Base-by-base conservation (phyloP, 2,888 invertebrate genomes). In the Protodeltote pygarga region DNA sequence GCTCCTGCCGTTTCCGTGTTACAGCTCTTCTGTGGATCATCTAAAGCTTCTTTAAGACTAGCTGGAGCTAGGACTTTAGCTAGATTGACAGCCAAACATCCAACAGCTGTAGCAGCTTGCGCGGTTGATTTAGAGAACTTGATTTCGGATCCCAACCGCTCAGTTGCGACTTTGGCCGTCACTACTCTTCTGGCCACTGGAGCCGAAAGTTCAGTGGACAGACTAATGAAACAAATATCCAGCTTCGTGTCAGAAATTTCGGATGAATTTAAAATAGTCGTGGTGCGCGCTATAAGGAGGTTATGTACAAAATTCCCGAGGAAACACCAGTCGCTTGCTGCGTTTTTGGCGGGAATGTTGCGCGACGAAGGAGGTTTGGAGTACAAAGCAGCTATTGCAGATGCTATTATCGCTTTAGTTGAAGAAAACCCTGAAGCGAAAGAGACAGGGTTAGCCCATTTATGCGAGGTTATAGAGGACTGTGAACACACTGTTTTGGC, bases 381-480 rank as follows among this genome's bases (percentile, higher is more conserved):
- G 61, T 99, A 99, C 87, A 99, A 99, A 88, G 98, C 97, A 10
- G 98, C 99, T 0, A 99, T 99, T 61, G 99, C 99, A 0, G 98
- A 99, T 79, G 99, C 99, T 0, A 98, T 99, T 41, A 99, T 99
- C 32, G 96, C 97, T 0, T 96, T 99, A 37, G 98, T 99, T 51
- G 99, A 99, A 85, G 99, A 99, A 79, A 99, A 99, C 83, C 97
- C 97, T 0, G 99, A 99, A 52, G 98, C 99, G 0, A 99, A 99
- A 81, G 99, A 99, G 87, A 96, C 97, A 0, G 99, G 97, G 0
- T 86, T 99, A 8, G 98, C 98, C 0, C 99, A 99, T 88, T 93
- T 99, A 2, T 99, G 99, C 77, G 99, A 99, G 86, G 99, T 99
- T 75, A 99, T 99, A 66, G 99, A 99, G 80, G 99, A 99, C 85